These are phyloP conservation scores for Phocoena sinus DNA, from an alignment of 2,113 vertebrate species.

Conservation along the genomic window DNA sequence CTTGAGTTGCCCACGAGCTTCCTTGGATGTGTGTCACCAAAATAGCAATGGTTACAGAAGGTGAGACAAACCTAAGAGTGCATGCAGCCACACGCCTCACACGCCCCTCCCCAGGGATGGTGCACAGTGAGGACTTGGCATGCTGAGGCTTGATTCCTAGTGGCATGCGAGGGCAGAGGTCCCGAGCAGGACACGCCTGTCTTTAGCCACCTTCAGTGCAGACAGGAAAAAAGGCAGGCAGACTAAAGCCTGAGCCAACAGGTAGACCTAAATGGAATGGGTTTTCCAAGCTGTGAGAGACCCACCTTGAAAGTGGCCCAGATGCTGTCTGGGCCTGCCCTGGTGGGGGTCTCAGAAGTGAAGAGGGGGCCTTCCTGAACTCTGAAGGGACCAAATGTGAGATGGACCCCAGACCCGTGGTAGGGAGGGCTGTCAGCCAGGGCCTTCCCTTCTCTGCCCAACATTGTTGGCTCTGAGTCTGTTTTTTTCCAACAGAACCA, in stretches of 20 bases:
- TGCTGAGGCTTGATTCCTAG: not conserved
- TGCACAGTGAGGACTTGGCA: not conserved
- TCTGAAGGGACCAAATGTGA: not conserved
- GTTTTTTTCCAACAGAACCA: not conserved
- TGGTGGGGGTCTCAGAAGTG: not conserved
- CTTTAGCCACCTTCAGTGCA: not conserved
- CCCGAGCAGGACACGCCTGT: not conserved
- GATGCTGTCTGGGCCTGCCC: not conserved
- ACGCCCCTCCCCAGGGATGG: not conserved
- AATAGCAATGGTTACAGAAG: not conserved
- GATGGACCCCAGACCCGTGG: not conserved
- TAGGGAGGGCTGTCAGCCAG: accelerated
- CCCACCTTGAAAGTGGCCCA: not conserved
- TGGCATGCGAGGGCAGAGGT: not conserved
- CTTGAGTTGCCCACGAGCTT: not conserved
- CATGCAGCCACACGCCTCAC: accelerated
- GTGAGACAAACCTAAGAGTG: not conserved
- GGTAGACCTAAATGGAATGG: not conserved
- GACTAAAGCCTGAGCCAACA: not conserved
- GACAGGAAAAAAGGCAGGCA: not conserved
- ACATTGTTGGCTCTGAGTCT: not conserved
- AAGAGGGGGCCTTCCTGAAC: not conserved
- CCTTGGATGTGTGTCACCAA: not conserved
- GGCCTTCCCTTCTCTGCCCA: not conserved
- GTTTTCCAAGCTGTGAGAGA: not conserved